These are phyloP conservation scores for Mechanitis messenoides DNA, from an alignment of 2,888 invertebrate genomes.

Conservation along the genomic window DNA sequence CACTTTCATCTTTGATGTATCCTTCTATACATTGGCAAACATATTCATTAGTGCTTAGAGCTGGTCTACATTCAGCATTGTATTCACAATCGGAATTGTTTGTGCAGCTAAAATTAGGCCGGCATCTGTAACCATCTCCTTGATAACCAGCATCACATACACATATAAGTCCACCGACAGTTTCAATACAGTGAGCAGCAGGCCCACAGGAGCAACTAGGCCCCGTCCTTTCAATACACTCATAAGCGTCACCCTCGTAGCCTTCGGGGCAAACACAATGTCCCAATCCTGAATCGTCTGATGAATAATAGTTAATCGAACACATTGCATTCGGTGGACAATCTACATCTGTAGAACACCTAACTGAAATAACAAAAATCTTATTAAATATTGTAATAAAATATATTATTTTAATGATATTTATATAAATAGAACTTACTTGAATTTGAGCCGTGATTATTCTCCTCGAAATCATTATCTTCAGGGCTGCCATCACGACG, in stretches of 20 bases:
- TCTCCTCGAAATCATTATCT: conserved; percentile 25
- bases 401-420: conserved; percentile 6
- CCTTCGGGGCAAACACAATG: conserved; percentile 89
- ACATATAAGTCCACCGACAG: conserved; percentile 81
- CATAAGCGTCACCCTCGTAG: conserved; percentile 88
- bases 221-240: conserved; percentile 77
- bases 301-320: conserved; percentile 62
- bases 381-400: conserved; percentile 7
- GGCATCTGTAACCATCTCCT: conserved; percentile 89
- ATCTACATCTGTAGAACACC: conserved; percentile 84
- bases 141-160: conserved; percentile 87
- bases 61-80: conserved; percentile 84
- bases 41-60: conserved; percentile 73
- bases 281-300: conserved; percentile 47
- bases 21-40: conserved; percentile 89
- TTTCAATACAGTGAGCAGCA: conserved; percentile 85
- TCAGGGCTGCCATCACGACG: conserved; percentile 37
- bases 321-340: conserved; percentile 91
- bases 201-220: conserved; percentile 79
- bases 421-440: conserved; percentile 40
- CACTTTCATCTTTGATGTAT: conserved; percentile 79
- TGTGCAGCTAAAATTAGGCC: conserved; percentile 80
- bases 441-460: conserved; percentile 34
- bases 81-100: conserved; percentile 80
- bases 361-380: conserved; percentile 68